These are phyloP conservation scores for Cyanocitta stelleri DNA, from an alignment of 2,113 vertebrate species.

Conservation along the genomic window DNA sequence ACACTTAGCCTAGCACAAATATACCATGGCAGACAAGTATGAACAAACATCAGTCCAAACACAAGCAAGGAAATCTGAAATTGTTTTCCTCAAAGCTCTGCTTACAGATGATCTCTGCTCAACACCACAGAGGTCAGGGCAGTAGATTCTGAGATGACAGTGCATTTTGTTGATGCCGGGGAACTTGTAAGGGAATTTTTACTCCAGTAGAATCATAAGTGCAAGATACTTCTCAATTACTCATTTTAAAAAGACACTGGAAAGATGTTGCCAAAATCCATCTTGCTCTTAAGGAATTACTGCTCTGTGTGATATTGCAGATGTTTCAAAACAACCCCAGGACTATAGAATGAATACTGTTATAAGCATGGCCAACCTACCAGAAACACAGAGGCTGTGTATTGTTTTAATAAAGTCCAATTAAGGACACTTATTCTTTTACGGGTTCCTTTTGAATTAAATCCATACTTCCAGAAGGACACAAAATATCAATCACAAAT, in stretches of 20 bases:
- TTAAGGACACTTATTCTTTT: not conserved
- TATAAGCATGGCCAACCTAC: not conserved
- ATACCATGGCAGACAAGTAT: not conserved
- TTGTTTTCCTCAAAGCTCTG: not conserved
- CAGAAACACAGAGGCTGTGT: not conserved
- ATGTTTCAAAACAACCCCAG: not conserved
- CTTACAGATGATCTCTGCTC: not conserved
- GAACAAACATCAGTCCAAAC: not conserved
- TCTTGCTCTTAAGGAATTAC: not conserved
- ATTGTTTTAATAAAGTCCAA: not conserved
- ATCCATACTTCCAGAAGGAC: not conserved
- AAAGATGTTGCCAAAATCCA: not conserved
- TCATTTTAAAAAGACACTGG: not conserved
- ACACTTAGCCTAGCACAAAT: not conserved
- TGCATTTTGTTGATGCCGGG: not conserved
- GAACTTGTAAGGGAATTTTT: not conserved
- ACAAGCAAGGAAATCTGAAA: not conserved
- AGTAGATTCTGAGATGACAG: not conserved
- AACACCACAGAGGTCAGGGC: not conserved
- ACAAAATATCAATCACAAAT: not conserved
- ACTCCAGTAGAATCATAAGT: not conserved
- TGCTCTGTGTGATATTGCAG: not conserved
- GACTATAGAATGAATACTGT: not conserved
- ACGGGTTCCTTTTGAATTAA: not conserved
- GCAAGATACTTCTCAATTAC: not conserved